Evolutionary conservation across 2,797 vertebrate genomes (phyloP).

Genomic region (Eulemur mongoz): DNA sequence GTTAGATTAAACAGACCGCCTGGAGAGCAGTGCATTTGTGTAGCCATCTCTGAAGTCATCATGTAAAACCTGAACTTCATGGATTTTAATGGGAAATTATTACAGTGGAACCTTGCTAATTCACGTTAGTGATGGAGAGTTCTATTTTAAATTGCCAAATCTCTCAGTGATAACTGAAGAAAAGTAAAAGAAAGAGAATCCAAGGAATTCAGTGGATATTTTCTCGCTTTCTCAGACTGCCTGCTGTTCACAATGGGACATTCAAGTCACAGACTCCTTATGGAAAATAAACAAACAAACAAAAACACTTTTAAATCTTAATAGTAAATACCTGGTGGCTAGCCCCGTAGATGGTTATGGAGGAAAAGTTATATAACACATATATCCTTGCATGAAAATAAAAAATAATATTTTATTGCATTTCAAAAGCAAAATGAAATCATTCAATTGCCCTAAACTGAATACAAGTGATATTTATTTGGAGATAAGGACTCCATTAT

Average conservation of each 20-base stretch:
- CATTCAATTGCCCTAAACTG: neutral
- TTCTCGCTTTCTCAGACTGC: neutral
- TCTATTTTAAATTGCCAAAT: conserved; percentile 18
- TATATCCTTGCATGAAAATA: neutral
- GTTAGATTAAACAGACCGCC: neutral
- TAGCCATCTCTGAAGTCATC: conserved; percentile 1
- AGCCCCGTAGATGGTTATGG: neutral
- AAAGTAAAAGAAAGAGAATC: conserved; percentile 29
- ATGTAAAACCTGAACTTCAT: conserved; percentile 12
- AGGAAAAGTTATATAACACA: neutral
- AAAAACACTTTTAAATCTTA: conserved; percentile 17
- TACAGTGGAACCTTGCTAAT: conserved; percentile 50
- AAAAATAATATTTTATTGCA: neutral
- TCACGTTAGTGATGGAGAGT: neutral
- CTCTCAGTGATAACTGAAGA: conserved; percentile 39
- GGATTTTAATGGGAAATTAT: conserved; percentile 56
- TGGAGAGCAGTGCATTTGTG: neutral
- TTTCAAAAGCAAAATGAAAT: neutral
- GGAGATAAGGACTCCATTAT: neutral
- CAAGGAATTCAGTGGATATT: neutral
- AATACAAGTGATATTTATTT: neutral
- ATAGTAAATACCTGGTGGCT: neutral
- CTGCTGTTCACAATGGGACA: neutral
- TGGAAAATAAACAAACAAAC: neutral
- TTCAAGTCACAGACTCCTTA: neutral